These are phyloP conservation scores for Coelopa frigida DNA, from an alignment of 1,140 invertebrate species.

Conservation along the genomic window DNA sequence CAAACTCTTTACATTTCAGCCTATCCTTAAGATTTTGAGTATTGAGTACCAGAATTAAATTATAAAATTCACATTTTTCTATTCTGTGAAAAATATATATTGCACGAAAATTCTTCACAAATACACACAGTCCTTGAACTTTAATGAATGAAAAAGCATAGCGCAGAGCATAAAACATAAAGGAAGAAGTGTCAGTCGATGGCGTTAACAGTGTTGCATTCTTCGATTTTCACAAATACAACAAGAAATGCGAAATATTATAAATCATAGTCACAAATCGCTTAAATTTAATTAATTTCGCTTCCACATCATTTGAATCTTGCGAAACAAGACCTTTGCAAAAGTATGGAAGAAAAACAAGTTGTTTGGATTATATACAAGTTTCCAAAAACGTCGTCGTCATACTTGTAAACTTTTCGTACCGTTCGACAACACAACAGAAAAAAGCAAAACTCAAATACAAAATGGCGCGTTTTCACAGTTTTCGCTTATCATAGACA, in stretches of 20 bases:
- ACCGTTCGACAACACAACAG: too few species aligned
- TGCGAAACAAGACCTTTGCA: slow-evolving; percentile 1
- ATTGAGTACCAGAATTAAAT: neutral
- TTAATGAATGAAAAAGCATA: slow-evolving; percentile 8
- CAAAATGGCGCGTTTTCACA: slow-evolving; percentile 8
- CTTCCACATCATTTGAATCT: neutral
- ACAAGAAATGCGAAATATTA: neutral
- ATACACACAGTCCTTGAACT: slow-evolving; percentile 10
- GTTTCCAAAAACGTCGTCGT: too few species aligned
- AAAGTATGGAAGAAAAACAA: neutral
- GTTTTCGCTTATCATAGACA: neutral
- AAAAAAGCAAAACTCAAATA: too few species aligned
- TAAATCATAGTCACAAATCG: neutral
- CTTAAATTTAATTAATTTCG: neutral
- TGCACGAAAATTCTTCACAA: slow-evolving; percentile 6
- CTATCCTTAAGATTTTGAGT: neutral
- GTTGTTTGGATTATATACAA: too few species aligned
- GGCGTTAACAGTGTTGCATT: neutral
- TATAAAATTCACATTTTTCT: too few species aligned
- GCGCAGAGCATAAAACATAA: neutral
- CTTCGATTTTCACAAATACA: slow-evolving; percentile 1
- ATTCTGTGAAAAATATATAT: neutral
- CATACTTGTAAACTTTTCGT: too few species aligned
- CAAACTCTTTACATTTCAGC: neutral
- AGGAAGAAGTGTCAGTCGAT: neutral